These are phyloP conservation scores for Bradypodion ventrale DNA, from an alignment of 2,797 vertebrate species.

Conservation along the genomic window DNA sequence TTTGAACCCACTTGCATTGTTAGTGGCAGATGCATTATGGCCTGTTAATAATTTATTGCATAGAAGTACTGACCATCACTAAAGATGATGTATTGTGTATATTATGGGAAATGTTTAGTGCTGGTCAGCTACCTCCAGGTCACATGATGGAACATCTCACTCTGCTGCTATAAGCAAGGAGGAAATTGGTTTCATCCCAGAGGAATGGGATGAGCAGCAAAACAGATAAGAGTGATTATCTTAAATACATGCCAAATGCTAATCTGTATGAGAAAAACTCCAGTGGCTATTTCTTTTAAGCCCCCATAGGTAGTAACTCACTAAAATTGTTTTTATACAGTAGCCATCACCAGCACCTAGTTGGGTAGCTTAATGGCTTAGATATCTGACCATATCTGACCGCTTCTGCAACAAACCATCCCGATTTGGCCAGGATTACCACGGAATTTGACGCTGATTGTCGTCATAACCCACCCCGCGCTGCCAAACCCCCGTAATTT, in stretches of 20 bases:
- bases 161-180: neutral
- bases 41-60: neutral
- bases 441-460: too few relatives aligned
- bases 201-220: neutral
- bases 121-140: neutral
- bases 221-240: neutral
- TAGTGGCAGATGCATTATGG: neutral
- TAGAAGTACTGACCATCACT: neutral
- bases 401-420: too few relatives aligned
- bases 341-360: too few relatives aligned
- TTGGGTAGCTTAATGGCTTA: too few relatives aligned
- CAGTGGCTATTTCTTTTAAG: neutral
- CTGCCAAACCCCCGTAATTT: too few relatives aligned
- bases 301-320: neutral
- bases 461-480: too few relatives aligned
- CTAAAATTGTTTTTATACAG: neutral
- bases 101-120: neutral
- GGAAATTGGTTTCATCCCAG: neutral
- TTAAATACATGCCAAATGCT: neutral
- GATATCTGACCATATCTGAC: too few relatives aligned
- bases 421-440: too few relatives aligned
- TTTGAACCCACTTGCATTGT: neutral
- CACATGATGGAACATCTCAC: neutral
- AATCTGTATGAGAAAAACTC: neutral
- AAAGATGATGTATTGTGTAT: neutral